Evolutionary conservation across 2,888 invertebrate genomes (phyloP).

Genomic region (Ecliptopera silaceata): DNA sequence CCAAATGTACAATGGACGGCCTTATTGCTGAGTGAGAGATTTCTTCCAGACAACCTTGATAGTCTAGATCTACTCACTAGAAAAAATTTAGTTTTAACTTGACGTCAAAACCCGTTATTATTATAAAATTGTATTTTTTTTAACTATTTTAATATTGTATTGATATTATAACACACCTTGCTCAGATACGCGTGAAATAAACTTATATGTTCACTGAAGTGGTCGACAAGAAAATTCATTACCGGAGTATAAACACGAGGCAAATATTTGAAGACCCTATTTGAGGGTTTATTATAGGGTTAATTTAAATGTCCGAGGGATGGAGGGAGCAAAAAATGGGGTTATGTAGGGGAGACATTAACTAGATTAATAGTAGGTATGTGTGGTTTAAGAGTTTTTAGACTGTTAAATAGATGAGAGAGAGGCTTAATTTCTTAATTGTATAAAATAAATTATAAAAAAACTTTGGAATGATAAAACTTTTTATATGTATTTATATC

Average conservation of each 20-base stretch:
- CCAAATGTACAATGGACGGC: too few relatives aligned
- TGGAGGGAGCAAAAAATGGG: conserved; percentile 8
- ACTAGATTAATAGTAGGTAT: background rate
- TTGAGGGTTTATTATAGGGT: conserved; percentile 23
- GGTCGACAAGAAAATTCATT: conserved; percentile 24
- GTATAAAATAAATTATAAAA: too few relatives aligned
- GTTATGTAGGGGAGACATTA: background rate
- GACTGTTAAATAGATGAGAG: background rate
- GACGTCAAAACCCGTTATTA: too few relatives aligned
- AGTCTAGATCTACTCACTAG: too few relatives aligned
- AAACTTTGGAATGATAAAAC: too few relatives aligned
- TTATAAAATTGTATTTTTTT: too few relatives aligned
- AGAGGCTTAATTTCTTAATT: too few relatives aligned
- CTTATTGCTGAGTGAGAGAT: too few relatives aligned
- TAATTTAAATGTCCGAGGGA: conserved; percentile 23
- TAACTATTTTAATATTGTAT: too few relatives aligned
- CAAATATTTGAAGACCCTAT: conserved; percentile 23
- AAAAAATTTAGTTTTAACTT: too few relatives aligned
- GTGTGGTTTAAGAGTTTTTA: background rate
- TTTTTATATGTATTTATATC: too few relatives aligned
- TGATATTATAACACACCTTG: background rate
- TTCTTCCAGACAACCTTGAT: too few relatives aligned
- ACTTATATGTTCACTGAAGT: background rate
- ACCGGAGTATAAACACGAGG: conserved; percentile 16
- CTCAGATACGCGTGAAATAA: background rate